phyloP scores from a whole-genome alignment of 2,797 vertebrate species.

The Eulemur albifrons region DNA sequence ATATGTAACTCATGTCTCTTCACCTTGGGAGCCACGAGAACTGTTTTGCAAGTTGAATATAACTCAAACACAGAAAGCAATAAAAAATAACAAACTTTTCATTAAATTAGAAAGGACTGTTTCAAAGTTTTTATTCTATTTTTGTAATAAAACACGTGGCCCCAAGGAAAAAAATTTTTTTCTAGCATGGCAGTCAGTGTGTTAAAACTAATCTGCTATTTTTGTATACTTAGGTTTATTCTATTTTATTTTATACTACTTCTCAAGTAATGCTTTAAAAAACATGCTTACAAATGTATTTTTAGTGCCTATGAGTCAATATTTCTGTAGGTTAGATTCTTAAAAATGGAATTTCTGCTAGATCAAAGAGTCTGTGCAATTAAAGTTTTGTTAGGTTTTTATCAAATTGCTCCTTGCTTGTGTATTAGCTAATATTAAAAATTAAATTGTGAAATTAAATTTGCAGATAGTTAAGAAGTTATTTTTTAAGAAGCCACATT shows the following conservation, averaged over 20 bases:
- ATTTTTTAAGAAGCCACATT: conserved; percentile 1
- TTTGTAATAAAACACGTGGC: no score
- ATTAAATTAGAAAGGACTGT: no score
- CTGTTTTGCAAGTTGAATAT: no score
- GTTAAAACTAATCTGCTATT: neutral
- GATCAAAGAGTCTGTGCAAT: neutral
- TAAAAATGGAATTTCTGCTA: conserved; percentile 27
- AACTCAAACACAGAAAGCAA: no score
- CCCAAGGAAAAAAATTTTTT: no score
- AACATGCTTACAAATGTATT: conserved; percentile 5
- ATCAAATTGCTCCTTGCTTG: neutral
- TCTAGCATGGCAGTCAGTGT: no score
- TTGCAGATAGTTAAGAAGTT: neutral
- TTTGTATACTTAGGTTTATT: neutral
- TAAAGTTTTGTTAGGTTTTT: conserved; percentile 40
- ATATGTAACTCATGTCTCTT: no score
- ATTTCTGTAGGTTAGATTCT: neutral
- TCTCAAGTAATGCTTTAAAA: conserved; percentile 16
- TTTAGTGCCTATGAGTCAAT: neutral
- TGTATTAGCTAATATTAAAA: conserved; percentile 7
- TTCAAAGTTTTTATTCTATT: no score
- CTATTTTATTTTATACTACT: neutral
- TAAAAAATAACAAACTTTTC: no score
- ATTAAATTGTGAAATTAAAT: conserved; percentile 19
- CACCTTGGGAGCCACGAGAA: no score